Conservation (phyloP, 2,797 vertebrate species). For the Argya squamiceps region DNA sequence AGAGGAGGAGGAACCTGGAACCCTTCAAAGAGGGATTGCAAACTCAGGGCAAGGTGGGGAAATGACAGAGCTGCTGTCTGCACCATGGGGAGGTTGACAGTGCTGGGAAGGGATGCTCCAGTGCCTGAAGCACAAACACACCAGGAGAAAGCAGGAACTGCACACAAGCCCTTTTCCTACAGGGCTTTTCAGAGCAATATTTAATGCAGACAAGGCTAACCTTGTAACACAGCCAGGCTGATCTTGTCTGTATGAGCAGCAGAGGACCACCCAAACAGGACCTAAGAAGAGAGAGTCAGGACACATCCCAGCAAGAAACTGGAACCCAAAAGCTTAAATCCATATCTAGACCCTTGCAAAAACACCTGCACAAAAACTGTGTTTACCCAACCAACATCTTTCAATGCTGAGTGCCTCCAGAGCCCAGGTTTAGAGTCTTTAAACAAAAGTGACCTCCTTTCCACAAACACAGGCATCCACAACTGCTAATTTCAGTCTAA, state of each 20-base stretch:
- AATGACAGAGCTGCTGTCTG: not conserved
- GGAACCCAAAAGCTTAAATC: not conserved
- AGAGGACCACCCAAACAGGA: not conserved
- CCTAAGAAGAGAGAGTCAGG: not conserved
- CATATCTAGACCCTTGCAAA: not conserved
- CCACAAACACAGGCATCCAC: not conserved
- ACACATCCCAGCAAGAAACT: not conserved
- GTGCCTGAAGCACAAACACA: not conserved
- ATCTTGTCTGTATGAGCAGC: not conserved
- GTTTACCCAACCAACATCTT: not conserved
- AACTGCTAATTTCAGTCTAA: not conserved
- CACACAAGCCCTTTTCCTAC: not conserved
- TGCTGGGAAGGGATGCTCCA: not conserved
- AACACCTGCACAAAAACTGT: not conserved
- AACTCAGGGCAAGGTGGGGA: not conserved
- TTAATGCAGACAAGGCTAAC: not conserved
- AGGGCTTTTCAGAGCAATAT: not conserved
- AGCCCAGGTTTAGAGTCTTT: not conserved
- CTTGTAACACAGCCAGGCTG: not conserved
- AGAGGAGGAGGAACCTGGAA: not conserved
- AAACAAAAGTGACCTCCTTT: not conserved
- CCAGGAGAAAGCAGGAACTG: not conserved
- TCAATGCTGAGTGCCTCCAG: not conserved
- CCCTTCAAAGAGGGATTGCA: not conserved
- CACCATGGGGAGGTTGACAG: fast-evolving